Base-by-base conservation (phyloP, 1,140 invertebrate genomes). In the Drosophila fuyamai region DNA sequence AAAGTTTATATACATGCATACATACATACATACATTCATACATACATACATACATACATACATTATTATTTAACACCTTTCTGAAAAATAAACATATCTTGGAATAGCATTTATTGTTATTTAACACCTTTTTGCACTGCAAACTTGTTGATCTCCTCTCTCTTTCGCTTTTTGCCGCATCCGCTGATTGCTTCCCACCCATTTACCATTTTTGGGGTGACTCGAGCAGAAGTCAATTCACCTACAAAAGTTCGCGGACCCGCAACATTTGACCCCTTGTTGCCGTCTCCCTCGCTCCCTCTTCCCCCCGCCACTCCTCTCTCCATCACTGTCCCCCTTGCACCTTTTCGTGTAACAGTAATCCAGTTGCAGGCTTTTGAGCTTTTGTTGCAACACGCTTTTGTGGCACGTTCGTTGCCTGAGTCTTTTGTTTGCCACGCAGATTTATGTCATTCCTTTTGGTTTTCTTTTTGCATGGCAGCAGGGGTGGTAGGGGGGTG, bases 381-480 rank as follows among this genome's bases (percentile, higher is more conserved):
- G 60, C 71, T 38, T 74, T 66, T 72, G 60, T 76, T 76, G 82
- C 74, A 82, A 68, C 61, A 74, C 63, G 58, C 62, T 68, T 66
- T 68, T 66, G 70, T 65, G 73, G 73, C 82, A 78, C 79, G 83
- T 88, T 88, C 76, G 84, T 88, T 76, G 83, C 84, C 66, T 88
- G 62, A 88, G 83, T 88, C 84, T 88, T 88, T 88, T 88, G 83
- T 88, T 86, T 85, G 82, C 83, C 79, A 86, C 76, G 79, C 83
- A 86, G 83, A 86, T 88, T 86, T 86, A 79, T 88, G 83, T 88
- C 84, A 88, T 86, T 88, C 74, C 65, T 66, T 53, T 65, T 65
- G 60, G 46, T 50, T 51, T 29, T 55, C 14, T 8, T 27, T 43
- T 38, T 38, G 57, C 41, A 12, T 9, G 9, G 23, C 32, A n/a